These are phyloP conservation scores for Promerops cafer DNA, from an alignment of 2,113 vertebrate species.

Conservation along the genomic window DNA sequence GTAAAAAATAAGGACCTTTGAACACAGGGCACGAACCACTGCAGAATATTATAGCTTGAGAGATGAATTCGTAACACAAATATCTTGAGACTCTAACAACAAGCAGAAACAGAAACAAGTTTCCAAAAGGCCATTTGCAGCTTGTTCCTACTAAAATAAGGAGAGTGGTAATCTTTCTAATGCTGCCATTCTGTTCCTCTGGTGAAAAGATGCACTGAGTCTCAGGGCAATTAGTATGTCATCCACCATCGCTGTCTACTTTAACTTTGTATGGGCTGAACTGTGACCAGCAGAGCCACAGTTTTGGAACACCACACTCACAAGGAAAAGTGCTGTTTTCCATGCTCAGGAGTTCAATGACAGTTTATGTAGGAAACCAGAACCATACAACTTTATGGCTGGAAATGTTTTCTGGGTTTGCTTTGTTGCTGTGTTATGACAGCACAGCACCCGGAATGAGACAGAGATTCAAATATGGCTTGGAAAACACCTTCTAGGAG, in stretches of 20 bases:
- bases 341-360: neutral
- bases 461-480: neutral
- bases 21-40: neutral
- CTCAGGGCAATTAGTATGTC: constrained; percentile 1
- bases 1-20: neutral
- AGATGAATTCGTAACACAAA: neutral
- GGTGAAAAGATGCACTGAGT: neutral
- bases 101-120: neutral
- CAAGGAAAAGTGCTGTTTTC: neutral
- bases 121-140: neutral
- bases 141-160: neutral
- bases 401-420: neutral
- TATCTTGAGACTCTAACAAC: neutral
- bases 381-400: neutral
- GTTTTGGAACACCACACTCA: neutral
- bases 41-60: neutral
- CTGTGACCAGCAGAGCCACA: neutral
- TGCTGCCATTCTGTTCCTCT: neutral
- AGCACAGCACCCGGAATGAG: neutral
- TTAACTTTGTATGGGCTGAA: neutral
- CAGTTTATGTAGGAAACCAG: neutral
- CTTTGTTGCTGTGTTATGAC: neutral
- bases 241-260: neutral
- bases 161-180: neutral
- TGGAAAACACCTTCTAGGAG: neutral